A percentile compares a stretch with the other conserved stretches of the same genome.
Evolutionary conservation across 2,797 vertebrate genomes (phyloP).

Genomic region (Vireo griseus): DNA sequence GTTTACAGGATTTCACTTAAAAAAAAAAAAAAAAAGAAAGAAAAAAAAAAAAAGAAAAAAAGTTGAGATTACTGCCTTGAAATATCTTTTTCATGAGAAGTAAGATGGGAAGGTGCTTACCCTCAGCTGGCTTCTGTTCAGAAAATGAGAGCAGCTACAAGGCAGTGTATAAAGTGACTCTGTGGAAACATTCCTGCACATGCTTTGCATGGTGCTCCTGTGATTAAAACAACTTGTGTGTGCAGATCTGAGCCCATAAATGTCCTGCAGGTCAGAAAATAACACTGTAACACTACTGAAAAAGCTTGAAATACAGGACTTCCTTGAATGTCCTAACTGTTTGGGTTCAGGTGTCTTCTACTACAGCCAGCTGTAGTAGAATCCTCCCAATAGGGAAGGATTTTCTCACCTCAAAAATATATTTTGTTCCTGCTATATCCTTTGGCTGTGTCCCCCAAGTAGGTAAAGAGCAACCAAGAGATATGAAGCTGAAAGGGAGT

Average conservation of each 20-base stretch:
- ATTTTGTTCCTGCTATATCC: neutral
- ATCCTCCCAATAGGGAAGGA: neutral
- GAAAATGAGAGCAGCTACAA: neutral
- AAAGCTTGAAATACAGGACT: neutral
- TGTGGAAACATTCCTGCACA: fast-evolving
- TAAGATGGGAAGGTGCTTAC: neutral
- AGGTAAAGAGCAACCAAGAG: neutral
- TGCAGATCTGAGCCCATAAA: neutral
- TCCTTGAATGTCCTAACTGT: neutral
- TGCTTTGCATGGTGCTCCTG: neutral
- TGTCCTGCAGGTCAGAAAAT: neutral
- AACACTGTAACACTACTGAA: neutral
- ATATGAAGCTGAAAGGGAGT: neutral
- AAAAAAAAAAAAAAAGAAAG: neutral
- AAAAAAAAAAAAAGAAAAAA: neutral
- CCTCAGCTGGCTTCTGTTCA: neutral
- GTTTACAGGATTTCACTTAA: neutral
- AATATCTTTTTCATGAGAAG: neutral
- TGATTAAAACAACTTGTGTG: neutral
- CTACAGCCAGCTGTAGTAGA: neutral
- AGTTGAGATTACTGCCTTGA: neutral
- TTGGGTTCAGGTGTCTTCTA: neutral
- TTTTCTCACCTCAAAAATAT: neutral
- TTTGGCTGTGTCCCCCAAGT: neutral
- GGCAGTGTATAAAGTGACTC: neutral